Evolutionary conservation across 2,113 vertebrate species (phyloP), one percentile per base, ranked within the genome.

Genomic region (Nycticryphes semicollaris): DNA sequence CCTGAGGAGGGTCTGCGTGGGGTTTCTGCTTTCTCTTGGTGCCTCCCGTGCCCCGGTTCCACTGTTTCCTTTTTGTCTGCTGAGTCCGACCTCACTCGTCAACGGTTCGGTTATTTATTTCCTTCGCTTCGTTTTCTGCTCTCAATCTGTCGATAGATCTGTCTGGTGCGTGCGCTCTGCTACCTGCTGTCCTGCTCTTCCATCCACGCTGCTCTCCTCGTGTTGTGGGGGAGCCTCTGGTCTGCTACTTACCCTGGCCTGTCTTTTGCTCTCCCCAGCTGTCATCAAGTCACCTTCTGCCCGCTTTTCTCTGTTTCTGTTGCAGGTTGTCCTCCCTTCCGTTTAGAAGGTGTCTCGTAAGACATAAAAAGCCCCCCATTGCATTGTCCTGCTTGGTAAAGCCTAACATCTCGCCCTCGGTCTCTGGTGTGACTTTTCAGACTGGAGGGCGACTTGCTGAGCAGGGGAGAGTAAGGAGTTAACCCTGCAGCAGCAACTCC

Each of bases 371-470:
- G 39, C 12, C 28, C 45, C 28, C 14, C 12, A 13, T 20, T 21
- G 57, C 39, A 8, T 24, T 27, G 6, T 22, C 3, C 41, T 21
- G 0, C 6, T 14, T 7, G 45, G 22, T 6, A 0, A 23, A 33
- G 27, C 1, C 22, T 27, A 5, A 3, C 35, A 3, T 31, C n/a
- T 54, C 4, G 2, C 23, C 7, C 6, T n/a, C 8, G 0, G 22
- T 19, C 62, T 15, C 7, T 6, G 48, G 37, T 7, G 39, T 3
- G 73, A 12, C 39, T 25, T 68, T 53, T 27, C 13, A 4, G 37
- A 0, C 15, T 1, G 19, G 27, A n/a, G 33, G 20, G 15, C 0
- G 0, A 3, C 16, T 19, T 14, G 23, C 9, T 8, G n/a, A 6
- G 25, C 8, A 9, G 33, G 24, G n/a, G 10, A 25, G 59, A 28